Percentiles rank a stretch among this genome's conserved stretches.
Evolutionary conservation across 1,140 invertebrate species (phyloP).

Genomic region (Drosophila nikananu): DNA sequence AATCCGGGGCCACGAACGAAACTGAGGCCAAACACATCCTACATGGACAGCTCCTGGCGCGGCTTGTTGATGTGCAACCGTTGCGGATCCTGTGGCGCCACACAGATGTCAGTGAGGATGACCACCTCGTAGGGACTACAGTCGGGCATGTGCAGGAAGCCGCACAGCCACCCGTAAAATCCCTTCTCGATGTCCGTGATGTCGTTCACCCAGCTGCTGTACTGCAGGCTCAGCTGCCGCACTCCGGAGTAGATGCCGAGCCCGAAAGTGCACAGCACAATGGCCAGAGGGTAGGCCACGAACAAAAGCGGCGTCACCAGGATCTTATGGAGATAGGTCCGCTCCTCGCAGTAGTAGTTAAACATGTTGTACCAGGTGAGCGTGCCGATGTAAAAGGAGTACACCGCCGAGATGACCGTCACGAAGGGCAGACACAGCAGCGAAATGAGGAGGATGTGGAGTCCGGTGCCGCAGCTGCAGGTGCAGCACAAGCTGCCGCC

Average conservation of each 20-base stretch:
- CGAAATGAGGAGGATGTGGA: conserved; percentile 89
- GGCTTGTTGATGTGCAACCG: conserved; percentile 80
- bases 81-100: conserved; percentile 75
- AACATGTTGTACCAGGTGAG: conserved; percentile 92
- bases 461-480: conserved; percentile 88
- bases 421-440: conserved; percentile 89
- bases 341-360: conserved; percentile 90
- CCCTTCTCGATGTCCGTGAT: conserved; percentile 92
- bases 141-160: conserved; percentile 88
- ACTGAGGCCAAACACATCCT: conserved; percentile 34
- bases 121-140: conserved; percentile 86
- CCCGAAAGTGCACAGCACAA: conserved; percentile 88
- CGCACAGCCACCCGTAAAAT: conserved; percentile 92
- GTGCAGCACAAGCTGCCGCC: conserved; percentile 86
- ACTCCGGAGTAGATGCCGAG: conserved; percentile 89
- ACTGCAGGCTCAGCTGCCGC: conserved; percentile 89
- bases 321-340: conserved; percentile 87
- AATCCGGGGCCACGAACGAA: conserved; percentile 47
- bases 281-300: conserved; percentile 90
- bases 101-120: conserved; percentile 78
- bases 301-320: conserved; percentile 90
- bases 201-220: conserved; percentile 89
- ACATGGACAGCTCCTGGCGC: conserved; percentile 82
- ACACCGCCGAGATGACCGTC: conserved; percentile 87
- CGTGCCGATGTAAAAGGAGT: conserved; percentile 91